These are phyloP conservation scores for Prosopocoilus inquinatus DNA, from an alignment of 2,888 invertebrate genomes.

Conservation along the genomic window DNA sequence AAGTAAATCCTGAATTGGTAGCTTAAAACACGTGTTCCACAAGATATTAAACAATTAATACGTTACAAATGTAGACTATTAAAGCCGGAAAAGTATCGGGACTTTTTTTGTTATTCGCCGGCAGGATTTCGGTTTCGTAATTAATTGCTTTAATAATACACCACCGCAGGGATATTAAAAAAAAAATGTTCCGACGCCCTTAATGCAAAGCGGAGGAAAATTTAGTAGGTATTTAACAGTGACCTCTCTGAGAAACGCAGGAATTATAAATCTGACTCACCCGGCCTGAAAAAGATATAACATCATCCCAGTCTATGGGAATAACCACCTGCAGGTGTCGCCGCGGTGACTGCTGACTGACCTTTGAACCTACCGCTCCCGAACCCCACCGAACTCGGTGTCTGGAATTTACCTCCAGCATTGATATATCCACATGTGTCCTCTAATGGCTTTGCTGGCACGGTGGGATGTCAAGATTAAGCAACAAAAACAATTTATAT, in stretches of 20 bases:
- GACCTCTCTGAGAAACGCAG: no score
- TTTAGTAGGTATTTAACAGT: no score
- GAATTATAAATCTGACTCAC: no score
- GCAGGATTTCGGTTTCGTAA: constrained; percentile 45
- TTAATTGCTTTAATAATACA: constrained; percentile 48
- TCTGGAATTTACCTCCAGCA: constrained; percentile 22
- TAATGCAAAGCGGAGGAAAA: no score
- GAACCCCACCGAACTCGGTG: constrained; percentile 8
- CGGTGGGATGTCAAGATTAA: background rate
- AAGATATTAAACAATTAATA: constrained; percentile 52
- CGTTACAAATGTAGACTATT: constrained; percentile 32
- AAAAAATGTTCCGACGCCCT: background rate
- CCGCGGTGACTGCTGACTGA: constrained; percentile 34
- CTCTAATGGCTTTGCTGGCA: background rate
- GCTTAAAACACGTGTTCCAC: constrained; percentile 49
- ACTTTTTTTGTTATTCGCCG: constrained; percentile 41
- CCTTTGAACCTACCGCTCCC: constrained; percentile 32
- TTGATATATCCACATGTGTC: constrained; percentile 17
- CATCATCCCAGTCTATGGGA: constrained; percentile 21
- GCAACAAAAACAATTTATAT: no score
- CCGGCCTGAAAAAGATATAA: no score
- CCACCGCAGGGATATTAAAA: constrained; percentile 28
- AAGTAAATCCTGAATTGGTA: constrained; percentile 49
- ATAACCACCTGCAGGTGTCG: constrained; percentile 38
- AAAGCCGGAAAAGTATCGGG: constrained; percentile 31